Conservation (phyloP, 2,888 invertebrate genomes). For the Limenitis camilla region DNA sequence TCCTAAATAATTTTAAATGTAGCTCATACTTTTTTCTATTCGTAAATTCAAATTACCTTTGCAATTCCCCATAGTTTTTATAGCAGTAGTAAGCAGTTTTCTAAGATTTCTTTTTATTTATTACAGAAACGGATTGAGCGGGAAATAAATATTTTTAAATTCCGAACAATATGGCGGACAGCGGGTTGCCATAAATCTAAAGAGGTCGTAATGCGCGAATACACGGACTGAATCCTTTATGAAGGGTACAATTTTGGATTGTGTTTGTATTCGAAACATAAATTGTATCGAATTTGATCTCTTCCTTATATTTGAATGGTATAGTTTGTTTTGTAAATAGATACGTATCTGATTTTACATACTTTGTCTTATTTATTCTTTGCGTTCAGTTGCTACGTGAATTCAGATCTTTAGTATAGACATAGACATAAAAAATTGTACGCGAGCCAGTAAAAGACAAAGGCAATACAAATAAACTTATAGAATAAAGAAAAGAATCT, state of each 20-base stretch:
- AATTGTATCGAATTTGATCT: constrained; percentile 30
- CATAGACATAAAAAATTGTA: no score
- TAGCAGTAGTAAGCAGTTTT: constrained; percentile 22
- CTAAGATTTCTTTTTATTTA: constrained; percentile 29
- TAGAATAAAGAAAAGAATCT: no score
- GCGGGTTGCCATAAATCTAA: constrained; percentile 67
- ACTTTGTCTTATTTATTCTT: not conserved
- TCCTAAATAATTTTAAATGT: no score
- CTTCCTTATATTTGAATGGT: constrained; percentile 5
- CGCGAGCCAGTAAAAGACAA: no score
- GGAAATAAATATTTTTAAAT: constrained; percentile 59
- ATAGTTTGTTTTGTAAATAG: constrained; percentile 4
- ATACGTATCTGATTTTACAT: not conserved
- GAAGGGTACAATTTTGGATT: constrained; percentile 50
- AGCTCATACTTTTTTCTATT: no score
- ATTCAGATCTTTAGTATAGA: no score
- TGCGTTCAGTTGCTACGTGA: not conserved
- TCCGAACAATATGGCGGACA: constrained; percentile 70
- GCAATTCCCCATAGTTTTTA: no score
- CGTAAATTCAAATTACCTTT: no score
- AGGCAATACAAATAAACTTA: no score
- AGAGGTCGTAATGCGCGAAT: constrained; percentile 66
- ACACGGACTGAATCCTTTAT: constrained; percentile 65
- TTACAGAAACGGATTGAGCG: constrained; percentile 31
- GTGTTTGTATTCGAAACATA: constrained; percentile 43